Base-by-base conservation (phyloP, 2,888 invertebrate genomes). In the Polylopha cassiicola region DNA sequence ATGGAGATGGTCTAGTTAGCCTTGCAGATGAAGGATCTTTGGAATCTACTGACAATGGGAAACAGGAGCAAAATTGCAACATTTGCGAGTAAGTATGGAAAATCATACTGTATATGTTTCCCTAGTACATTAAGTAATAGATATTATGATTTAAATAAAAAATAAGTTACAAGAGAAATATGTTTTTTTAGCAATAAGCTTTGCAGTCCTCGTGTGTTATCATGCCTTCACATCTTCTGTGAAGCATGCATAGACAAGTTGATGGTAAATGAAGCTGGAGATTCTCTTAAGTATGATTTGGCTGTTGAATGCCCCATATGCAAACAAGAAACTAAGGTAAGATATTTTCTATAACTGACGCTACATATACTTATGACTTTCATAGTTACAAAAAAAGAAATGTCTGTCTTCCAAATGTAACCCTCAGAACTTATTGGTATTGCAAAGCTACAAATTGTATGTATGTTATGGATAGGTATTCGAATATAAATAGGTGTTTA, bases 151-250 rank as follows among this genome's bases (percentile, higher is more conserved):
- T n/a, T 29, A 4, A 31, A n/a, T 20, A 15, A 26, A 18, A 13
- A 5, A 9, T 30, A 10, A 18, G 4, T 34, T 9, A 24, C 2
- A 4, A 20, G 26, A 18, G 17, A 24, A 22, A 20, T 34, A 23
- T 31, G 16, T 30, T 39, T 29, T 39, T 28, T 30, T 27, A 91
- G 91, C 66, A 89, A 90, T 69, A 91, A 92, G 60, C 87, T 94
- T 64, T 90, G 89, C 73, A 89, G 91, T 70, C 97, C 98, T 44
- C 91, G 95, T 54, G 91, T 98, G 50, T 89, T 98, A 65, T 91
- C 93, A 60, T 98, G 98, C 81, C 91, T 98, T 71, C 98, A 98
- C 87, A 95, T 95, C 33, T 97, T 96, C 86, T 98, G 98, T 85
- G 95, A 96, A 84, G 89, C 90, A 53, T 98, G 98, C 80, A 88